Evolutionary conservation across 2,797 vertebrate species (phyloP).

Genomic region (Pseudochaenichthys georgianus): DNA sequence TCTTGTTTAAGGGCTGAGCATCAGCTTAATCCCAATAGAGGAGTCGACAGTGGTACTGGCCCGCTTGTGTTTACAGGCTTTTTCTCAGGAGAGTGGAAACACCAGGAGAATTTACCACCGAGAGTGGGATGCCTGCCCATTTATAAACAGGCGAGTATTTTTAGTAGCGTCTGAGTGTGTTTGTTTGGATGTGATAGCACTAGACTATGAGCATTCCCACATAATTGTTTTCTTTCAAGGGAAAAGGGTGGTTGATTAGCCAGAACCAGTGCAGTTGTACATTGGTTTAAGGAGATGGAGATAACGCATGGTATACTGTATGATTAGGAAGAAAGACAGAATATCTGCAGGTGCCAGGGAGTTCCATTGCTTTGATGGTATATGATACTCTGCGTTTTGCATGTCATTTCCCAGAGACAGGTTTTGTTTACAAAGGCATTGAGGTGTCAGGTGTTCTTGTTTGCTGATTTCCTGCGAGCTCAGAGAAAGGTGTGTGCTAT

Average conservation of each 20-base stretch:
- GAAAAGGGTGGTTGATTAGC: constrained; percentile 18
- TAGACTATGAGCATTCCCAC: constrained; percentile 43
- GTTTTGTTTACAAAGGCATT: constrained; percentile 48
- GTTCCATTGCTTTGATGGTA: constrained; percentile 6
- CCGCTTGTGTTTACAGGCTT: constrained; percentile 49
- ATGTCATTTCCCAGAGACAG: constrained; percentile 29
- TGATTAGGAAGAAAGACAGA: neutral
- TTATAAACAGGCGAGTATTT: constrained; percentile 68
- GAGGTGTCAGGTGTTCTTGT: constrained; percentile 58
- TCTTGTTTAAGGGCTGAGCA: constrained; percentile 31
- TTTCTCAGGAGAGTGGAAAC: constrained; percentile 60
- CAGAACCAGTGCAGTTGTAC: constrained; percentile 5
- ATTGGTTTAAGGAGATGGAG: constrained; percentile 15
- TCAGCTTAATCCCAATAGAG: constrained; percentile 48
- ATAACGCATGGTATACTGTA: neutral
- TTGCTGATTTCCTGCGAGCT: constrained; percentile 53
- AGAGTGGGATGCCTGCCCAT: constrained; percentile 64
- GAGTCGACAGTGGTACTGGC: constrained; percentile 32
- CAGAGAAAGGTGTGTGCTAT: constrained; percentile 34
- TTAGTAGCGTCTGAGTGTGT: constrained; percentile 54
- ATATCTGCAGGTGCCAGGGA: constrained; percentile 1
- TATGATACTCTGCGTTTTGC: constrained; percentile 8
- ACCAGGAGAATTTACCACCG: constrained; percentile 48
- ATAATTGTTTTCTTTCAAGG: constrained; percentile 54
- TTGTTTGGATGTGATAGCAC: constrained; percentile 68